These are phyloP conservation scores for Pipra filicauda DNA, from an alignment of 2,113 vertebrate genomes.

Conservation along the genomic window DNA sequence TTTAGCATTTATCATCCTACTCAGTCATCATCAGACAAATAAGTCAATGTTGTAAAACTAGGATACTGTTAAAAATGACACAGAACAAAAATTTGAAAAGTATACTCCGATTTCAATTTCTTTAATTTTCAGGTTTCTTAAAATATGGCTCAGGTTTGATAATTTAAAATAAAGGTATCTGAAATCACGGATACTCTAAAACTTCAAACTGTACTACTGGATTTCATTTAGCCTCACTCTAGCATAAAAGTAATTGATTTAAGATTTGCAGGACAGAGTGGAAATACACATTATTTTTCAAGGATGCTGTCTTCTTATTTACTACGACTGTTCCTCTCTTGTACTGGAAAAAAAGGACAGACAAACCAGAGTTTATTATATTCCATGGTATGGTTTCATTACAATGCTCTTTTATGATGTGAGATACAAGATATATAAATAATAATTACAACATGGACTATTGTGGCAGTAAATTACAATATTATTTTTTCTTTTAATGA, in stretches of 20 bases:
- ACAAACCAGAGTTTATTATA: background rate
- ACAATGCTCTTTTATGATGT: background rate
- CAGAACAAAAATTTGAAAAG: background rate
- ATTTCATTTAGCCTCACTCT: background rate
- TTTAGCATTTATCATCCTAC: background rate
- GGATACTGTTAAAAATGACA: background rate
- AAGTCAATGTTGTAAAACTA: background rate
- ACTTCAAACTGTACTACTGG: background rate
- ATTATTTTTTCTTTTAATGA: background rate
- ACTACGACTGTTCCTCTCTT: background rate
- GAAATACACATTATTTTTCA: background rate
- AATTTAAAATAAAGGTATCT: background rate
- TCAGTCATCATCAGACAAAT: background rate
- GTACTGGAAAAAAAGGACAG: background rate
- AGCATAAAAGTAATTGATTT: background rate
- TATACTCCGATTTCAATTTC: background rate
- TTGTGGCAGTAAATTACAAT: background rate
- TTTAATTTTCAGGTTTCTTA: background rate
- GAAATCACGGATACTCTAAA: background rate
- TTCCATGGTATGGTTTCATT: background rate
- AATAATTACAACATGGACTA: background rate
- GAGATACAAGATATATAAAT: background rate
- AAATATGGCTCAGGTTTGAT: background rate
- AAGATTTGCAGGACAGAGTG: background rate
- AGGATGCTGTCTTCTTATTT: background rate